Conservation (phyloP, 2,113 vertebrate species). For the Sardina pilchardus region DNA sequence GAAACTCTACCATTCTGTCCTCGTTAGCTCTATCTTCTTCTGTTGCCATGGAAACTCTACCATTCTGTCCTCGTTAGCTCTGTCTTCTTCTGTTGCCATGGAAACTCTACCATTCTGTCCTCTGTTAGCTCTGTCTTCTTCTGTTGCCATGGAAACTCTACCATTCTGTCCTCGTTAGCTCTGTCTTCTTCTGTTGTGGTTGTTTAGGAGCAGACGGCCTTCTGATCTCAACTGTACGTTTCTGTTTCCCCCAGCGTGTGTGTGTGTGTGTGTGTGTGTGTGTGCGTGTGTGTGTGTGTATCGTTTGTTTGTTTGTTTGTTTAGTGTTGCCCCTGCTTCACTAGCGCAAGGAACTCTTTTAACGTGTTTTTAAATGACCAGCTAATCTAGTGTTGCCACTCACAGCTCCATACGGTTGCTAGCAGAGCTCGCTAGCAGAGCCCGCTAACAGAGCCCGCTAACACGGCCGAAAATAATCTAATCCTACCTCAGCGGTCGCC, state of each 20-base stretch:
- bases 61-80: not conserved
- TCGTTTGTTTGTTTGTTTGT: not conserved
- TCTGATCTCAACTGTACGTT: too few species aligned
- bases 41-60: not conserved
- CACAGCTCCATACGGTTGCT: not conserved
- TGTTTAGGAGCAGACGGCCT: not conserved
- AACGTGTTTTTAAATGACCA: not conserved
- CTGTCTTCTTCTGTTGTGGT: not conserved
- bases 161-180: not conserved
- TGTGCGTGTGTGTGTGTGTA: not conserved
- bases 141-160: not conserved
- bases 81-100: not conserved
- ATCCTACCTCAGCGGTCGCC: not conserved
- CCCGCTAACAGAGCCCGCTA: not conserved
- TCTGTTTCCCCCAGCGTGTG: too few species aligned
- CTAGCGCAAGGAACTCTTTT: not conserved
- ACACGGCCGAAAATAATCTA: not conserved
- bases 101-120: too few species aligned
- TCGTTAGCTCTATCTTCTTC: not conserved
- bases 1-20: too few species aligned
- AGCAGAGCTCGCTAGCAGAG: not conserved
- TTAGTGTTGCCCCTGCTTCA: not conserved
- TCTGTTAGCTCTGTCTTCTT: not conserved
- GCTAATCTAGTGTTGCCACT: not conserved
- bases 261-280: not conserved